Percentiles rank a stretch among this genome's conserved stretches.
phyloP scores from a whole-genome alignment of 1,140 invertebrate genomes.

The Oryctes rhinoceros region DNA sequence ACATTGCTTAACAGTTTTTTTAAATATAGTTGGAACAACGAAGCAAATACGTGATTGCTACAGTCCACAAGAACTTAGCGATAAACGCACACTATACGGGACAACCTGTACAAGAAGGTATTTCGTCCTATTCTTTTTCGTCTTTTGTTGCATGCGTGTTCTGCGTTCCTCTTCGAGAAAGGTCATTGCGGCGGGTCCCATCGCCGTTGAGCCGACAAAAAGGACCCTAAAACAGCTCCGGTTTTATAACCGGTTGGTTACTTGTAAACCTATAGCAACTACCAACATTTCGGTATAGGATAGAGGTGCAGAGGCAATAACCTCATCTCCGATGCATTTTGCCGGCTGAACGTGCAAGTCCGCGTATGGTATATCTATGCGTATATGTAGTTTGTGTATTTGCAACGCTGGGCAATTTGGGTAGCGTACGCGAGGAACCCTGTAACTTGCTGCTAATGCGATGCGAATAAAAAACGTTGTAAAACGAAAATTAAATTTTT shows the following conservation, averaged over 20 bases:
- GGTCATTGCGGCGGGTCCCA: constrained; percentile 22
- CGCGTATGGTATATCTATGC: background rate
- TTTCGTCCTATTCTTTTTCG: constrained; percentile 3
- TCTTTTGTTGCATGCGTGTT: constrained; percentile 21
- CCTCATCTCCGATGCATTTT: constrained; percentile 14
- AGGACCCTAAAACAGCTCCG: constrained; percentile 30
- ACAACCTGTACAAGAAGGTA: background rate
- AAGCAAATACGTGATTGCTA: too few relatives aligned
- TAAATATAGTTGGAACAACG: too few relatives aligned
- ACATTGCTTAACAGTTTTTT: background rate
- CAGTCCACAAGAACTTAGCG: too few relatives aligned
- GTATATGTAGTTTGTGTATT: background rate
- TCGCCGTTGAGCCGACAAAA: constrained; percentile 14
- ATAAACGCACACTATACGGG: too few relatives aligned
- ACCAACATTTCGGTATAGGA: constrained; percentile 23
- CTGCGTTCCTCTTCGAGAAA: background rate
- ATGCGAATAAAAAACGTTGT: too few relatives aligned
- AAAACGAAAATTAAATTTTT: too few relatives aligned
- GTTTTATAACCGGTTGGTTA: constrained; percentile 37
- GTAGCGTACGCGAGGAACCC: background rate
- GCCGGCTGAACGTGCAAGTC: background rate
- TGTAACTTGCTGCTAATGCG: background rate
- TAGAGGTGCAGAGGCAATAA: constrained; percentile 20
- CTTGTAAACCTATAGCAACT: constrained; percentile 22
- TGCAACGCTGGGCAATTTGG: background rate